Percentiles rank a stretch among this genome's conserved stretches.
phyloP scores from a whole-genome alignment of 2,888 invertebrate genomes.

The Pantelozetes paolii region DNA sequence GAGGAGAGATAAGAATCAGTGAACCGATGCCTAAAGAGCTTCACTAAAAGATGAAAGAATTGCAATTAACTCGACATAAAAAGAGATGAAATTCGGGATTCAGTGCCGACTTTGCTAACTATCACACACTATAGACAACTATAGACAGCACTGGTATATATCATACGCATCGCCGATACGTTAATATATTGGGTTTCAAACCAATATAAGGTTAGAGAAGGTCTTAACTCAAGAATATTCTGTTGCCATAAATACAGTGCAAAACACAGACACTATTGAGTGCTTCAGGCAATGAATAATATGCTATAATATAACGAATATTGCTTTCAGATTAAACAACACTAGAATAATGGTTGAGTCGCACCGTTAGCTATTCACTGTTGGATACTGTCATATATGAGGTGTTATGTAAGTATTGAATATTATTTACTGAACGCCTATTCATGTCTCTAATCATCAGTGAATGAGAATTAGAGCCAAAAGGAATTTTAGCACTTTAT shows the following conservation, averaged over 20 bases:
- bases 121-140: neutral
- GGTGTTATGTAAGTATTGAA: no score
- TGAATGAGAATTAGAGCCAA: neutral
- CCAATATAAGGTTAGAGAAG: slow-evolving; percentile 10
- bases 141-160: slow-evolving; percentile 1
- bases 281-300: slow-evolving; percentile 20
- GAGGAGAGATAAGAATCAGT: slow-evolving; percentile 8
- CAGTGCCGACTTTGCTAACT: neutral
- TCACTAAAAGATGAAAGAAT: slow-evolving; percentile 6
- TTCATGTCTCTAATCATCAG: neutral
- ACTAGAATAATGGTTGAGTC: neutral
- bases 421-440: neutral
- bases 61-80: slow-evolving; percentile 32
- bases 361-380: neutral
- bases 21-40: slow-evolving; percentile 12
- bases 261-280: neutral
- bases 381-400: neutral
- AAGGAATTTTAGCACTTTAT: slow-evolving; percentile 24
- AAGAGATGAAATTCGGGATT: slow-evolving; percentile 8
- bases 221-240: slow-evolving; percentile 3
- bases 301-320: slow-evolving; percentile 17
- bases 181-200: slow-evolving; percentile 14
- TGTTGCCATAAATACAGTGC: neutral
- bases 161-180: slow-evolving; percentile 14
- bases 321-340: slow-evolving; percentile 28